Base-by-base conservation (phyloP, 2,888 invertebrate genomes). In the Ellobium chinense region DNA sequence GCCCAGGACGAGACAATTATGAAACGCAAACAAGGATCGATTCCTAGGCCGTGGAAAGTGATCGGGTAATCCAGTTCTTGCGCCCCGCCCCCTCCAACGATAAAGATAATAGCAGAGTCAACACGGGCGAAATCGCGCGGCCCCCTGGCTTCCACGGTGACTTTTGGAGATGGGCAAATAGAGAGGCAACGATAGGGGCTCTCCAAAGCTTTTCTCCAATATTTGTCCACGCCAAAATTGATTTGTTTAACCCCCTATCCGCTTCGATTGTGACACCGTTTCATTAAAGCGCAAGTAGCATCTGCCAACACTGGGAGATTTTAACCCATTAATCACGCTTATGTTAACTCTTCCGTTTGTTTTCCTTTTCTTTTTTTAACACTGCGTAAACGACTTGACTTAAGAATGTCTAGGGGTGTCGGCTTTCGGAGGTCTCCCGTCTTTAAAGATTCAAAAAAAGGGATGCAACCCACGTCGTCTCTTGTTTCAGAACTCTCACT, bases 211-310 rank as follows among this genome's bases (percentile, higher is more conserved):
- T 63, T 75, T 31, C 31, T 14, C 63, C 58, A 75, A 75, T 75
- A 75, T 75, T 75, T 63, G 63, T 46, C 39, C 63, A 46, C 39
- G 62, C 63, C 63, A 34, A 21, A 46, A 65, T 31, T 46, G 39
- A 46, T 75, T 63, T 75, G 75, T 54, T 63, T 36, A 65, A 58
- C 66, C 76, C 68, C 36, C 36, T 66, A 56, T 68, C 76, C 66
- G 24, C 29, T 36, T n/a, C 37, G 34, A 56, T 21, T 66, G 68
- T 58, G 66, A 65, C 76, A 58, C 56, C 27, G 34, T 68, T 68
- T 39, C 68, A 54, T 68, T 76, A 24, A 54, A 9, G 56, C 12
- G 56, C 27, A 14, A 37, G 27, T 39, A 65, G 66, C 76, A 65
- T 76, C 76, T 68, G 75, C 63, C 63, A 75, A 46, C 46, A 5